Conservation (phyloP, 2,113 vertebrate species). For the Lepisosteus osseus region DNA sequence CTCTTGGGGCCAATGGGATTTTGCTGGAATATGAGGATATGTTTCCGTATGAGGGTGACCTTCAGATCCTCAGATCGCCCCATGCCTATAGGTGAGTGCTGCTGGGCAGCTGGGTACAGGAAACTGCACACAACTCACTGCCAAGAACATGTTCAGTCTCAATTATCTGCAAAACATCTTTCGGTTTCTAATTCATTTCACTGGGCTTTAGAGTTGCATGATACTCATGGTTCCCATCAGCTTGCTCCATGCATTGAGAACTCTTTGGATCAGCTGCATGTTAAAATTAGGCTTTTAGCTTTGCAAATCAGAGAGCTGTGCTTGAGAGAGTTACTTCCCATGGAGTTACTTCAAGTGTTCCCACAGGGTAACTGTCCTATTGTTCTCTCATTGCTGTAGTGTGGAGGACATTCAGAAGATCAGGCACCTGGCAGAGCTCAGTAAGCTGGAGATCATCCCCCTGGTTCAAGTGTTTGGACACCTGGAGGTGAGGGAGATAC, state of each 20-base stretch:
- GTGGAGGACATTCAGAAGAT: conserved; percentile 60
- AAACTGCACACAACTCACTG: neutral
- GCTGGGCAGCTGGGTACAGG: neutral
- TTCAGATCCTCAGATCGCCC: conserved; percentile 54
- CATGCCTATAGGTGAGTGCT: conserved; percentile 66
- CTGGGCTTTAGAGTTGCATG: too few species aligned
- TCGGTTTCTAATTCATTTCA: too few species aligned
- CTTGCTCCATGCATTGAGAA: too few species aligned
- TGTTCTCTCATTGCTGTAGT: conserved; percentile 37
- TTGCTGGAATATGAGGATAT: conserved; percentile 77
- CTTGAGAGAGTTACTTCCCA: neutral
- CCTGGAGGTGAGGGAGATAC: conserved; percentile 57
- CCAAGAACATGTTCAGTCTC: neutral
- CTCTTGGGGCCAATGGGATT: conserved; percentile 63
- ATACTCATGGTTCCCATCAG: too few species aligned
- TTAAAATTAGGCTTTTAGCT: neutral
- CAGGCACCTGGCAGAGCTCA: conserved; percentile 52
- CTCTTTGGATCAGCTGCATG: too few species aligned
- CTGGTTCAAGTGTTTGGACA: conserved; percentile 76
- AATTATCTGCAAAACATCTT: too few species aligned
- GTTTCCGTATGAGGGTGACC: conserved; percentile 71
- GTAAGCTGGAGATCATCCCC: conserved; percentile 68
- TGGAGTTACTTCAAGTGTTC: neutral
- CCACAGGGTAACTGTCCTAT: neutral
- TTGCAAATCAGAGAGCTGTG: neutral